Conservation (phyloP, 2,113 vertebrate genomes). For the Istiophorus platypterus region DNA sequence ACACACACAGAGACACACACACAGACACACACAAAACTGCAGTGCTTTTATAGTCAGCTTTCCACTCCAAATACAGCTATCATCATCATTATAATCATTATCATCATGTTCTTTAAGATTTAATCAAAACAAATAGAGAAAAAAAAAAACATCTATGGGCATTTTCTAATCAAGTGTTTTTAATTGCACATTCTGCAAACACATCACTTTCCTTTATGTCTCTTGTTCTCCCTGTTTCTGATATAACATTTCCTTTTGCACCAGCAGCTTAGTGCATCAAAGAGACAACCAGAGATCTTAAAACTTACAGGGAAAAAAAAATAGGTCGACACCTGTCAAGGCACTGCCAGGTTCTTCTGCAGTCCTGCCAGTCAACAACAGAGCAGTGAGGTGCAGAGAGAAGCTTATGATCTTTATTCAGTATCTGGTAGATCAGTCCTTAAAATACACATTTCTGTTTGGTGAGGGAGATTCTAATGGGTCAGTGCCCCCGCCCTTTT, state of each 20-base stretch:
- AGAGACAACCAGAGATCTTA: slow-evolving; percentile 31
- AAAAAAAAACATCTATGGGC: slow-evolving; percentile 21
- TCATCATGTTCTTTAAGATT: slow-evolving; percentile 30
- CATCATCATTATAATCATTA: slow-evolving; percentile 14
- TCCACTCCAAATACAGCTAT: slow-evolving; percentile 12
- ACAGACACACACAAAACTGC: neutral
- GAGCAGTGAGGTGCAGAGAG: slow-evolving; percentile 25
- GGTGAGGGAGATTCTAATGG: slow-evolving; percentile 1
- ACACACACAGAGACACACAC: too few species aligned
- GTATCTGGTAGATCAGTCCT: slow-evolving; percentile 22
- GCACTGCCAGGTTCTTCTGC: slow-evolving; percentile 41
- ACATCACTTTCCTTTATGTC: slow-evolving; percentile 38
- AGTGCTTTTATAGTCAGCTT: slow-evolving; percentile 27
- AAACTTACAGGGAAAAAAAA: slow-evolving; percentile 32
- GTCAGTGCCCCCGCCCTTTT: neutral
- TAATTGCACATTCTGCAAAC: slow-evolving; percentile 42
- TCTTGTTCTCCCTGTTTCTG: slow-evolving; percentile 51
- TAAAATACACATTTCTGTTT: slow-evolving; percentile 40
- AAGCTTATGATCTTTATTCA: slow-evolving; percentile 52
- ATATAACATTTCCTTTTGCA: slow-evolving; percentile 52
- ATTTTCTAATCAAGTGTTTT: slow-evolving; percentile 54
- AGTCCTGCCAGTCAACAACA: slow-evolving; percentile 54
- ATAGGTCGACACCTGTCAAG: slow-evolving; percentile 57
- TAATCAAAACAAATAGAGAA: slow-evolving; percentile 44
- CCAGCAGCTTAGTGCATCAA: slow-evolving; percentile 48